Percentiles rank a stretch among this genome's conserved stretches.
phyloP scores from a whole-genome alignment of 2,113 vertebrate genomes.

The Papio anubis region DNA sequence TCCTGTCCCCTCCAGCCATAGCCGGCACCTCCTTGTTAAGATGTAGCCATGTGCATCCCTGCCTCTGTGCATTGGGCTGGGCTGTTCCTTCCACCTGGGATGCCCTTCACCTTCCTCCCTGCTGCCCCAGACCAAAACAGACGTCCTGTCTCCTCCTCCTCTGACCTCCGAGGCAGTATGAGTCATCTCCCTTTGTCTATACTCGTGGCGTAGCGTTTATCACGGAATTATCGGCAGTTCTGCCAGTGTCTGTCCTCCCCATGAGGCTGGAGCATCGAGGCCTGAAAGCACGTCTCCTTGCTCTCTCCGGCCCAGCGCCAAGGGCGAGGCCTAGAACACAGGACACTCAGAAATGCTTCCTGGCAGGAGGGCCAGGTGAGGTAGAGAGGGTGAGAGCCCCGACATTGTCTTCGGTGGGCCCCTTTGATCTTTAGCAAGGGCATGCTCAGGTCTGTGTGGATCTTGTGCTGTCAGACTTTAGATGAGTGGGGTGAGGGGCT shows the following conservation, averaged over 20 bases:
- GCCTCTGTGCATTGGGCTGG: not conserved
- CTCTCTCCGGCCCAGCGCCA: not conserved
- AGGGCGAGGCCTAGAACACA: not conserved
- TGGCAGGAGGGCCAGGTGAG: not conserved
- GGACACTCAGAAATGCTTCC: not conserved
- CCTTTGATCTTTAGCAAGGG: not conserved
- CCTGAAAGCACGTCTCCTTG: not conserved
- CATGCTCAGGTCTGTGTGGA: not conserved
- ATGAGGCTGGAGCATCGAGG: not conserved
- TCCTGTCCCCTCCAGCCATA: not conserved
- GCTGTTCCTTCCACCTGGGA: constrained; percentile 26
- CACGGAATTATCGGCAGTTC: constrained; percentile 49
- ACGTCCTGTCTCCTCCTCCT: constrained; percentile 18
- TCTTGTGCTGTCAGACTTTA: not conserved
- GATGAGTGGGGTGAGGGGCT: not conserved
- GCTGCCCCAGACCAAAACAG: constrained; percentile 52
- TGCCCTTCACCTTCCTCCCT: constrained; percentile 41
- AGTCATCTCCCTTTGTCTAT: constrained; percentile 66
- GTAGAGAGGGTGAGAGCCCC: not conserved
- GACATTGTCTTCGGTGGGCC: not conserved
- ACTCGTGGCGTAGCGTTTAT: not conserved
- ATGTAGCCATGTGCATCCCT: not conserved
- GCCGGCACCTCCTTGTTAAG: not conserved
- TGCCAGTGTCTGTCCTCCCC: not conserved
- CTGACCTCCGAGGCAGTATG: constrained; percentile 57